Conservation (phyloP, 2,113 vertebrate genomes). For the Coryphaenoides rupestris region DNA sequence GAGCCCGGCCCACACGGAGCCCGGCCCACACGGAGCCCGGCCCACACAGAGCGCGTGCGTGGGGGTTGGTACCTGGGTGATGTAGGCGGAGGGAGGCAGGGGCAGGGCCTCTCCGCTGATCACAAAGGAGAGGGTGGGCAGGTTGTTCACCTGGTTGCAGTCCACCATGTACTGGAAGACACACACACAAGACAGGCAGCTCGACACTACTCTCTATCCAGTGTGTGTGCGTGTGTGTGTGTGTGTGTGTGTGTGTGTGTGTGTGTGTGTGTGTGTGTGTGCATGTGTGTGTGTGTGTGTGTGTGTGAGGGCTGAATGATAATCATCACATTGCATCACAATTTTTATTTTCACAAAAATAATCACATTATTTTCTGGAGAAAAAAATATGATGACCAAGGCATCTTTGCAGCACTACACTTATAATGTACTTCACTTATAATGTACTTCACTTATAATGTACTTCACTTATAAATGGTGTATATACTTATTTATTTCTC, state of each 20-base stretch:
- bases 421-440: too few species aligned
- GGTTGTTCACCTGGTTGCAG: constrained; percentile 47
- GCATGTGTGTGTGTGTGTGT: constrained; percentile 4
- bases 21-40: too few species aligned
- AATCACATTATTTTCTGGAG: too few species aligned
- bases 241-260: neutral
- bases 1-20: too few species aligned
- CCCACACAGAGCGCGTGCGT: neutral
- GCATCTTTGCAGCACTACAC: too few species aligned
- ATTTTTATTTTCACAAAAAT: too few species aligned
- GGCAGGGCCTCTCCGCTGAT: constrained; percentile 50
- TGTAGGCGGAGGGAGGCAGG: constrained; percentile 58
- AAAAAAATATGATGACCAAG: too few species aligned
- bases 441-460: too few species aligned
- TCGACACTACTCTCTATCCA: too few species aligned
- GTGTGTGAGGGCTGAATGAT: neutral
- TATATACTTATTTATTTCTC: too few species aligned
- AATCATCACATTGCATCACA: neutral
- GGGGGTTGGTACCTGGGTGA: constrained; percentile 34
- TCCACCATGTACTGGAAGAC: constrained; percentile 52
- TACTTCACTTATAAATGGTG: too few species aligned
- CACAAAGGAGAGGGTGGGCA: constrained; percentile 62
- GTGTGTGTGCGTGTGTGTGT: neutral
- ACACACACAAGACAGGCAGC: neutral
- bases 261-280: neutral